A percentile compares a stretch with the other conserved stretches of the same genome.
These are phyloP conservation scores for Xyrichtys novacula DNA, from an alignment of 2,797 vertebrate species.

Conservation along the genomic window DNA sequence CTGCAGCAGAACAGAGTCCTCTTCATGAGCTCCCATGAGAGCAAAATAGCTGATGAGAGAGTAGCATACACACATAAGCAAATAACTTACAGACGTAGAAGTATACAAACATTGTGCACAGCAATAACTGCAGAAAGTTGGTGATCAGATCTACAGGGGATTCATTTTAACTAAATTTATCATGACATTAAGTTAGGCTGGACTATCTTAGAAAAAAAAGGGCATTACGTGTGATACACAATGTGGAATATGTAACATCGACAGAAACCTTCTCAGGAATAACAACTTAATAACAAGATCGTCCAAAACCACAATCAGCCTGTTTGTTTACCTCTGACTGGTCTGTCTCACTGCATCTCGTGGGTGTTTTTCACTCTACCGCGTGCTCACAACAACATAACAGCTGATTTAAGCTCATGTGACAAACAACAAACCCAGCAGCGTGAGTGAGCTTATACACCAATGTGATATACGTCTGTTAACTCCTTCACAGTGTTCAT, in stretches of 20 bases:
- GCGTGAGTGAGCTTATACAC: not conserved
- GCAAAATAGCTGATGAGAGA: constrained; percentile 31
- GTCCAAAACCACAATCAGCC: not conserved
- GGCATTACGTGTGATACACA: too few species aligned
- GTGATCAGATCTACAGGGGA: too few species aligned
- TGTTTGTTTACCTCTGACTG: not conserved
- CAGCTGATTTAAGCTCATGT: constrained; percentile 5
- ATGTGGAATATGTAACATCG: too few species aligned
- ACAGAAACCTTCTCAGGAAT: not conserved
- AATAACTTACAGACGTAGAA: not conserved
- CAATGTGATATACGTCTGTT: not conserved
- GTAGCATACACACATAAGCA: too few species aligned
- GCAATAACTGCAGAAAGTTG: not conserved
- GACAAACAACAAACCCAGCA: not conserved
- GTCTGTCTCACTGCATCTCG: too few species aligned
- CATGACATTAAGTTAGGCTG: too few species aligned
- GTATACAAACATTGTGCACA: not conserved
- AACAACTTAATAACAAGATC: not conserved
- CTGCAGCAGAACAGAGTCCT: constrained; percentile 61
- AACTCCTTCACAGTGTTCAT: not conserved
- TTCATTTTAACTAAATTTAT: too few species aligned
- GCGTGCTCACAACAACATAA: not conserved
- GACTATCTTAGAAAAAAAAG: too few species aligned
- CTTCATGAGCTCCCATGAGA: constrained; percentile 69
- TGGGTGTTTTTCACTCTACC: not conserved